phyloP scores from a whole-genome alignment of 1,140 invertebrate genomes.

The Drosophila tani region DNA sequence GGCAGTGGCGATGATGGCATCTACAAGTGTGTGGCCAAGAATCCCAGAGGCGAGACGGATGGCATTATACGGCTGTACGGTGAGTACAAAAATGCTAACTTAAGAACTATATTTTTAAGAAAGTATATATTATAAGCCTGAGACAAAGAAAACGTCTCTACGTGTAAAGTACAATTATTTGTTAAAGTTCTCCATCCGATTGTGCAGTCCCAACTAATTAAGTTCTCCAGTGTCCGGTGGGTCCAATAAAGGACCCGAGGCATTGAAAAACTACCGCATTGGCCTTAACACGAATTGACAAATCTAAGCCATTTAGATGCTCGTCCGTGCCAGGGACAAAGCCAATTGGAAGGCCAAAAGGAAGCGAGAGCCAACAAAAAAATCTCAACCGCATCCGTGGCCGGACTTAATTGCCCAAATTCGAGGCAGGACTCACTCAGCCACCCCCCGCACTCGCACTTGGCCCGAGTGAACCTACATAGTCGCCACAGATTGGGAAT shows the following conservation, averaged over 20 bases:
- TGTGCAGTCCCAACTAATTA: slow-evolving; percentile 56
- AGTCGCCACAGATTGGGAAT: slow-evolving; percentile 7
- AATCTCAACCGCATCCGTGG: slow-evolving; percentile 61
- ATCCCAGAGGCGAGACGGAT: slow-evolving; percentile 96
- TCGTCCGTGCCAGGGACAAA: slow-evolving; percentile 50
- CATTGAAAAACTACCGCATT: slow-evolving; percentile 68
- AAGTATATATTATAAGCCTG: background rate
- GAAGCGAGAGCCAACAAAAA: slow-evolving; percentile 44
- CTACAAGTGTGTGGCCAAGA: slow-evolving; percentile 95
- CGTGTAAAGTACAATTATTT: background rate
- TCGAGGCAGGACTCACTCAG: slow-evolving; percentile 21
- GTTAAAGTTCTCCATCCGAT: slow-evolving; percentile 15
- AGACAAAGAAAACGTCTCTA: background rate
- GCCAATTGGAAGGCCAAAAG: slow-evolving; percentile 40
- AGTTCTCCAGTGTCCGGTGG: slow-evolving; percentile 38
- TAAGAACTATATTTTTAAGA: background rate
- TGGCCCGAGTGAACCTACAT: slow-evolving; percentile 25
- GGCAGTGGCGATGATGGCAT: slow-evolving; percentile 92
- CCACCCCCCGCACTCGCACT: slow-evolving; percentile 2
- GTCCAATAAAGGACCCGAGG: slow-evolving; percentile 23
- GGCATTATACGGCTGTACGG: slow-evolving; percentile 95
- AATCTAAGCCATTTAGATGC: slow-evolving; percentile 72
- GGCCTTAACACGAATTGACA: slow-evolving; percentile 79
- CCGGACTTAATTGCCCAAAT: slow-evolving; percentile 68
- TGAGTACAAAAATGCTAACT: slow-evolving; percentile 86